These are phyloP conservation scores for Boulengeromyrus knoepffleri DNA, from an alignment of 2,113 vertebrate species.

Conservation along the genomic window DNA sequence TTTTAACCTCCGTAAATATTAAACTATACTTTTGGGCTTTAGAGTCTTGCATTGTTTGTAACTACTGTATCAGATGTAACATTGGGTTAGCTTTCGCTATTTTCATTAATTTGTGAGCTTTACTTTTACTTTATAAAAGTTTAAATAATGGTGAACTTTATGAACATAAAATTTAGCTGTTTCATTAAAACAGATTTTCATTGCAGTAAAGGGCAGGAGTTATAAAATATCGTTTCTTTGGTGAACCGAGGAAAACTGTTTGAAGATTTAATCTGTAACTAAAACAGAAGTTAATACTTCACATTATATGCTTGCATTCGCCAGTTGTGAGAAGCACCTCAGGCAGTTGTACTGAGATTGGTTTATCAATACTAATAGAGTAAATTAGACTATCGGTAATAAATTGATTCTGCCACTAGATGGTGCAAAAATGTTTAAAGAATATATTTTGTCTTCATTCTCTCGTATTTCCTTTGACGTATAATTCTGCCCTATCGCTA, in stretches of 20 bases:
- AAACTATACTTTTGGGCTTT: too few relatives aligned
- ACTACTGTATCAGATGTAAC: not conserved
- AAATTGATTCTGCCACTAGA: not conserved
- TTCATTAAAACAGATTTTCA: not conserved
- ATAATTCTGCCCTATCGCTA: not conserved
- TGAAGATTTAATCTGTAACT: not conserved
- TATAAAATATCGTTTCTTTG: not conserved
- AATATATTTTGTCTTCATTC: not conserved
- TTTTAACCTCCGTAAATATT: too few relatives aligned
- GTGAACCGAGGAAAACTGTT: not conserved
- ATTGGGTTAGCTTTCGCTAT: not conserved
- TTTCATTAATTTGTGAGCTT: not conserved
- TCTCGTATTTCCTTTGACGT: not conserved
- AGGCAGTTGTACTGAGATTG: not conserved
- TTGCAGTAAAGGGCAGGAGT: not conserved
- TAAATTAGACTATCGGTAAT: not conserved
- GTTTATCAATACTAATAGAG: not conserved
- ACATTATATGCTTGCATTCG: not conserved
- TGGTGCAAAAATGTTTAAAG: constrained; percentile 3
- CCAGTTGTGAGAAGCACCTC: not conserved
- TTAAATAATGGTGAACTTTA: not conserved
- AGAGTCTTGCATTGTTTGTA: too few relatives aligned
- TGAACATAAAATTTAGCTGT: not conserved
- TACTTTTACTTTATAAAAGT: not conserved
- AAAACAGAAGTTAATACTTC: not conserved